Conservation (phyloP, 2,797 vertebrate species). For the Serranus cabrilla region DNA sequence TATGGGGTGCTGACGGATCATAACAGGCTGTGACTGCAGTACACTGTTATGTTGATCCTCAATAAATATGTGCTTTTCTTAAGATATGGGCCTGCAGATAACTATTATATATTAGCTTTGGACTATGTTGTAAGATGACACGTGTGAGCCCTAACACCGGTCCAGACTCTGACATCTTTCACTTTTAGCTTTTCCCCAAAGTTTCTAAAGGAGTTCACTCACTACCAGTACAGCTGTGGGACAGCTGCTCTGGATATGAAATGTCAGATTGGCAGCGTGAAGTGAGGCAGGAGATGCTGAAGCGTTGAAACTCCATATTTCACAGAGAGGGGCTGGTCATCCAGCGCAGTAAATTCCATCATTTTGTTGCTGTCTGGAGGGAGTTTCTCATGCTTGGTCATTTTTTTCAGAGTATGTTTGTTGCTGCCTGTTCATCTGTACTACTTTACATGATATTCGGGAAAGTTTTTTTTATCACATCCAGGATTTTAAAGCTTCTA, state of each 20-base stretch:
- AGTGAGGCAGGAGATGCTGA: constrained; percentile 15
- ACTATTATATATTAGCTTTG: background rate
- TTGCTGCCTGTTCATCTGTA: background rate
- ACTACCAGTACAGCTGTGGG: constrained; percentile 59
- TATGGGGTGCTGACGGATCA: background rate
- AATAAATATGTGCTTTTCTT: background rate
- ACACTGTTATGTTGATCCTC: too few species aligned
- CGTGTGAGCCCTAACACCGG: background rate
- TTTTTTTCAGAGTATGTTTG: constrained; percentile 4
- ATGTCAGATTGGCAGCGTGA: constrained; percentile 45
- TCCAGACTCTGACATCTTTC: background rate
- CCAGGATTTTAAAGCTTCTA: background rate
- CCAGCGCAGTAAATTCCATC: constrained; percentile 7
- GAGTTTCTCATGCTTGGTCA: constrained; percentile 18
- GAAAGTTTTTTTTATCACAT: background rate
- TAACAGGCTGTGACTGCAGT: background rate
- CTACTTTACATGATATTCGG: background rate
- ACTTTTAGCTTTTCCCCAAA: constrained; percentile 18
- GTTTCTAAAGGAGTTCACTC: constrained; percentile 22
- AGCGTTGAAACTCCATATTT: constrained; percentile 34
- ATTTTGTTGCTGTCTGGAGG: constrained; percentile 8
- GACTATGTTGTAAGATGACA: background rate
- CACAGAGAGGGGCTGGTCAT: constrained; percentile 12
- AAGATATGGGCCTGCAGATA: background rate
- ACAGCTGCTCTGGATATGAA: constrained; percentile 64